Evolutionary conservation across 2,797 vertebrate genomes (phyloP).

Genomic region (Sciaenops ocellatus): DNA sequence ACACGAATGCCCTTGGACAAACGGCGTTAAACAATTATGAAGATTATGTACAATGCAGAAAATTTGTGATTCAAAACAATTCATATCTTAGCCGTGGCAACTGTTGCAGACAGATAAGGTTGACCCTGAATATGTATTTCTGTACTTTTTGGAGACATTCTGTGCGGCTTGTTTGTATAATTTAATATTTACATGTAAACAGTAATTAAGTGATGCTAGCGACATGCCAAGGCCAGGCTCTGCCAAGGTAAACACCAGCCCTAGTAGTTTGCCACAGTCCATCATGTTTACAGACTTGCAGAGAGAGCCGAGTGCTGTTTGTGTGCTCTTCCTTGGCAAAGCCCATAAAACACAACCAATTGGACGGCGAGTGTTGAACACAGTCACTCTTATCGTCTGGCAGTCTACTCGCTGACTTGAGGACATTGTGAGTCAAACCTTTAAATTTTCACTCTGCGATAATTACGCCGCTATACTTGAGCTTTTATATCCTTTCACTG

Average conservation of each 20-base stretch:
- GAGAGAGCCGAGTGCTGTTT: constrained; percentile 74
- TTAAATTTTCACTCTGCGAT: constrained; percentile 88
- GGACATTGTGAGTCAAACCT: constrained; percentile 89
- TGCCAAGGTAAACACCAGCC: constrained; percentile 85
- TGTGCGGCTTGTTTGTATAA: constrained; percentile 81
- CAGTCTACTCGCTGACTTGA: constrained; percentile 85
- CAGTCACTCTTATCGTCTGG: constrained; percentile 82
- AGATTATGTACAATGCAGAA: constrained; percentile 80
- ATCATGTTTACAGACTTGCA: constrained; percentile 84
- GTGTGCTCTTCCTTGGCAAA: constrained; percentile 81
- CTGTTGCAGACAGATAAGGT: constrained; percentile 86
- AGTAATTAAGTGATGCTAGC: constrained; percentile 81
- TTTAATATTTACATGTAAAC: constrained; percentile 87
- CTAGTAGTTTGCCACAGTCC: constrained; percentile 80
- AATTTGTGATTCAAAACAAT: constrained; percentile 89
- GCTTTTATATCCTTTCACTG: constrained; percentile 90
- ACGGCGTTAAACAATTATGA: constrained; percentile 88
- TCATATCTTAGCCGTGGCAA: constrained; percentile 76
- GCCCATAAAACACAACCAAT: constrained; percentile 83
- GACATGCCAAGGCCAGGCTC: constrained; percentile 80
- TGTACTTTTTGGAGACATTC: constrained; percentile 78
- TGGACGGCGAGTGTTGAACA: constrained; percentile 73
- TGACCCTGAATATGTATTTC: constrained; percentile 86
- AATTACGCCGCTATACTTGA: constrained; percentile 88
- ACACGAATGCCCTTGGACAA: constrained; percentile 87